Evolutionary conservation across 2,888 invertebrate genomes (phyloP).

Genomic region (Scaptomyza parva): DNA sequence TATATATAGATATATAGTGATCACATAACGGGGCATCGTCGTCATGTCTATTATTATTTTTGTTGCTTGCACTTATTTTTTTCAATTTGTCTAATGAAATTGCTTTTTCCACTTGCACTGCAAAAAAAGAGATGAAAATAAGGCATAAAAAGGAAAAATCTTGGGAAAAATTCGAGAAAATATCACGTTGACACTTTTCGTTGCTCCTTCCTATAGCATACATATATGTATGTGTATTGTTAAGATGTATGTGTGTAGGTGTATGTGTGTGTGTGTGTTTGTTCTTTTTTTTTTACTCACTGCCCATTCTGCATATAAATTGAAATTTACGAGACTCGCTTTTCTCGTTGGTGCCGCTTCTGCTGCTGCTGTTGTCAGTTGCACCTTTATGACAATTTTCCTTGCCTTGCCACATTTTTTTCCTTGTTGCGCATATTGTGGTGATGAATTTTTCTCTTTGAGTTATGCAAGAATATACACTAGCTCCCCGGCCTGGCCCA

Average conservation of each 20-base stretch:
- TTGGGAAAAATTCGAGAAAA: conserved; percentile 77
- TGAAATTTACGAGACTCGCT: conserved; percentile 80
- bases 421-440: conserved; percentile 72
- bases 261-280: conserved; percentile 21
- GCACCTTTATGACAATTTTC: conserved; percentile 84
- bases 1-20: conserved; percentile 13
- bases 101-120: conserved; percentile 76
- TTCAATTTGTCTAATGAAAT: conserved; percentile 84
- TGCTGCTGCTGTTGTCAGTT: conserved; percentile 68
- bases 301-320: conserved; percentile 84
- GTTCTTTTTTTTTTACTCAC: conserved; percentile 55
- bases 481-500: neutral
- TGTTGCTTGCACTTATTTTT: conserved; percentile 75
- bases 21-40: conserved; percentile 44
- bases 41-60: conserved; percentile 44
- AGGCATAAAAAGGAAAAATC: conserved; percentile 59
- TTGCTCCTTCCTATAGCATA: no score
- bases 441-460: conserved; percentile 83
- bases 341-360: conserved; percentile 32
- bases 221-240: conserved; percentile 22
- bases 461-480: conserved; percentile 60
- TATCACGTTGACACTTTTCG: conserved; percentile 77
- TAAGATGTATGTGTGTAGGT: conserved; percentile 21
- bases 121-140: conserved; percentile 18
- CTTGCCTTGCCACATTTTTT: conserved; percentile 57